Evolutionary conservation across 2,888 invertebrate genomes (phyloP).

Genomic region (Volucella inanis): DNA sequence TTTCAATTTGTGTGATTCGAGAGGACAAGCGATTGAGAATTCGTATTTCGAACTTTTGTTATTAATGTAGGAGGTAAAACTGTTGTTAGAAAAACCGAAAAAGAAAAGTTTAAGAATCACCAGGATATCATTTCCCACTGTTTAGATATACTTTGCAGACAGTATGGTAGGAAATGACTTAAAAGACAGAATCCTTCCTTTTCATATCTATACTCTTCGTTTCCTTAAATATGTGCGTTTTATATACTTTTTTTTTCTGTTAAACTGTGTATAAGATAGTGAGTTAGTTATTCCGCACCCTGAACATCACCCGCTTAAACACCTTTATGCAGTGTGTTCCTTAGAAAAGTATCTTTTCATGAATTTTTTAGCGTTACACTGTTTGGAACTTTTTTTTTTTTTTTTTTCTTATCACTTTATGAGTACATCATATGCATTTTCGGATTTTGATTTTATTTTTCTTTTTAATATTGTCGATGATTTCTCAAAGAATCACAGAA

Average conservation of each 20-base stretch:
- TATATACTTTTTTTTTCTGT: slow-evolving; percentile 27
- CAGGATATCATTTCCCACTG: slow-evolving; percentile 63
- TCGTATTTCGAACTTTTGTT: slow-evolving; percentile 29
- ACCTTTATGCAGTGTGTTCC: slow-evolving; percentile 18
- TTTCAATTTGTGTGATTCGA: slow-evolving; percentile 53
- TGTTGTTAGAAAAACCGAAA: background rate
- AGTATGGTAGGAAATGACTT: slow-evolving; percentile 41
- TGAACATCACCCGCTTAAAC: slow-evolving; percentile 63
- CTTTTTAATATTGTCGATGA: background rate
- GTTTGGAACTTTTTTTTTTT: slow-evolving; percentile 7
- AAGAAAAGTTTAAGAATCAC: slow-evolving; percentile 8
- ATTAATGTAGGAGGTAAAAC: slow-evolving; percentile 9
- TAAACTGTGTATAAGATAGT: slow-evolving; percentile 23
- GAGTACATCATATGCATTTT: slow-evolving; percentile 47
- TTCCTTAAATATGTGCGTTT: slow-evolving; percentile 17
- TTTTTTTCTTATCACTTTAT: slow-evolving; percentile 48
- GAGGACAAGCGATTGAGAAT: slow-evolving; percentile 51
- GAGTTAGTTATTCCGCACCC: slow-evolving; percentile 63
- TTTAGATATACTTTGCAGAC: slow-evolving; percentile 43
- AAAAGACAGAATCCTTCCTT: slow-evolving; percentile 34
- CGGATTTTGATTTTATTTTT: slow-evolving; percentile 15
- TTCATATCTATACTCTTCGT: slow-evolving; percentile 16
- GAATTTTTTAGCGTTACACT: slow-evolving; percentile 19
- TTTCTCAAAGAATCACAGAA: slow-evolving; percentile 23
- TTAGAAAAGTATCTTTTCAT: background rate